Conservation (phyloP, 2,797 vertebrate genomes). For the Liasis olivaceus region DNA sequence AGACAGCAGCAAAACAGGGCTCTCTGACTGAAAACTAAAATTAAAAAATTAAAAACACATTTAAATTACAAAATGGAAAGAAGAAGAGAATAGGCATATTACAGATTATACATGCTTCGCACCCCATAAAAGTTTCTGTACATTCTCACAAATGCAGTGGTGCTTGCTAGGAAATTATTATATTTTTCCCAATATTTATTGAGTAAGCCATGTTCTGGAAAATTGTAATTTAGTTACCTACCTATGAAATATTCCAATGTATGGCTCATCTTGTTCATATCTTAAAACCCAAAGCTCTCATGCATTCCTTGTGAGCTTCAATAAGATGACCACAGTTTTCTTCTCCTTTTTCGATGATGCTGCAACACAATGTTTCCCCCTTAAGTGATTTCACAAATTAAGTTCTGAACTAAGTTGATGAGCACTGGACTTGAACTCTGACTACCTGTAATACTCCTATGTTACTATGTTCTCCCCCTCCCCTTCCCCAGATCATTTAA, state of each 20-base stretch:
- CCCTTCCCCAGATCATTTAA: not conserved
- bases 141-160: not conserved
- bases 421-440: not conserved
- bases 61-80: not conserved
- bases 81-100: not conserved
- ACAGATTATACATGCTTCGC: not conserved
- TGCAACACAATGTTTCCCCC: slow-evolving; percentile 65
- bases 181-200: not conserved
- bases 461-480: not conserved
- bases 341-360: slow-evolving; percentile 96
- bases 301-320: slow-evolving; percentile 96
- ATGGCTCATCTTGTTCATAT: slow-evolving; percentile 73
- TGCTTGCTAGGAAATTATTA: not conserved
- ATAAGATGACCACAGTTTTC: slow-evolving; percentile 88
- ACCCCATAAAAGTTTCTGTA: not conserved
- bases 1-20: not conserved
- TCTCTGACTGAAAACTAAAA: not conserved
- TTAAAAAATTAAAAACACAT: not conserved
- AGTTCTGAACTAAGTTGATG: not conserved
- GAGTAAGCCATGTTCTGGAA: not conserved
- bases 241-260: slow-evolving; percentile 39
- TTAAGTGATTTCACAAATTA: slow-evolving; percentile 27
- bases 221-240: slow-evolving; percentile 40
- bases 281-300: slow-evolving; percentile 96
- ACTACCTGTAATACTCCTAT: not conserved